phyloP scores from a whole-genome alignment of 2,797 vertebrate genomes.

The Fistularia commersonii region DNA sequence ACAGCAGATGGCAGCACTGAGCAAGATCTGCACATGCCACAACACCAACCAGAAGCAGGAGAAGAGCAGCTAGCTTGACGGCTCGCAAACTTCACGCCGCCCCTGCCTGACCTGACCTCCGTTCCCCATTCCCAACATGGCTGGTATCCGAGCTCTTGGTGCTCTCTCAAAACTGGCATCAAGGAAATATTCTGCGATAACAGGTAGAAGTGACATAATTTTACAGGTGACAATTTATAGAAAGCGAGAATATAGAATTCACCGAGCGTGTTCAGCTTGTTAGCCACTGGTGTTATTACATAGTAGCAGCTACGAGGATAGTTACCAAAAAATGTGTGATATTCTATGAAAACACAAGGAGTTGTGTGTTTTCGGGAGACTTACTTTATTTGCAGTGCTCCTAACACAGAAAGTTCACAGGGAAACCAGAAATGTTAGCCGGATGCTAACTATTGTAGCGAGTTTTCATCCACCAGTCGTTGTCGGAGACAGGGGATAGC shows the following conservation, averaged over 20 bases:
- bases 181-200: slow-evolving; percentile 57
- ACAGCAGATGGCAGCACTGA: neutral
- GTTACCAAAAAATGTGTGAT: neutral
- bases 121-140: slow-evolving; percentile 66
- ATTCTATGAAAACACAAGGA: neutral
- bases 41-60: neutral
- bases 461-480: too few relatives aligned
- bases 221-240: accelerated
- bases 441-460: too few relatives aligned
- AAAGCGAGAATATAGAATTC: neutral
- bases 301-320: neutral
- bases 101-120: slow-evolving; percentile 56
- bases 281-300: too few relatives aligned
- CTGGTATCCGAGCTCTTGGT: slow-evolving; percentile 71
- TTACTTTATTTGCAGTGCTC: too few relatives aligned
- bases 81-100: neutral
- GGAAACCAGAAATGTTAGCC: too few relatives aligned
- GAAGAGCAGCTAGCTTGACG: neutral
- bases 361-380: too few relatives aligned
- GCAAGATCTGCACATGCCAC: too few relatives aligned
- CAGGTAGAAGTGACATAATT: slow-evolving; percentile 50
- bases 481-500: too few relatives aligned
- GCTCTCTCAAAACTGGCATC: slow-evolving; percentile 65
- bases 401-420: too few relatives aligned
- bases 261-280: too few relatives aligned